phyloP scores from a whole-genome alignment of 2,113 vertebrate genomes.

The Dasyprocta punctata region DNA sequence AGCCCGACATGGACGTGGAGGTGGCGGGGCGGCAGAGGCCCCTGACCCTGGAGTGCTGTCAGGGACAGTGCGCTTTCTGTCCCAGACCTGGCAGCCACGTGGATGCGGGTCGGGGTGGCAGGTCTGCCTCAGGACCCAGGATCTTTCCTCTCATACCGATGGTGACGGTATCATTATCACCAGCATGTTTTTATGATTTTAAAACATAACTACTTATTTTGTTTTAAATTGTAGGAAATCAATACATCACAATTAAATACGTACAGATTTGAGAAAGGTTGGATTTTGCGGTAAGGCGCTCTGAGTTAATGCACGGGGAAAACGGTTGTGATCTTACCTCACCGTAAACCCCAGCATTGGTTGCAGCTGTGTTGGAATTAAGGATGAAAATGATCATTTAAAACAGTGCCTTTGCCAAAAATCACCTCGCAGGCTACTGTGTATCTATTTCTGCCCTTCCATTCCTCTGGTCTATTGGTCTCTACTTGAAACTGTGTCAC shows the following conservation, averaged over 20 bases:
- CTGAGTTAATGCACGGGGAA: neutral
- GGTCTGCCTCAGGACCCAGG: fast-evolving
- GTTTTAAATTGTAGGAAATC: neutral
- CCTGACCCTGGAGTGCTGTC: neutral
- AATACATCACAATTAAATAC: neutral
- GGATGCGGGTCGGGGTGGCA: fast-evolving
- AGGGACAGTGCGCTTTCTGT: fast-evolving
- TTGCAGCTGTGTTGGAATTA: neutral
- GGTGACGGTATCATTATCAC: fast-evolving
- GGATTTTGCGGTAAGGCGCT: neutral
- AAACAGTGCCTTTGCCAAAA: neutral
- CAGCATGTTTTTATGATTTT: neutral
- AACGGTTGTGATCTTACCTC: neutral
- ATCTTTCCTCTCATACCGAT: fast-evolving
- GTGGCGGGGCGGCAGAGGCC: neutral
- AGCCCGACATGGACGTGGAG: fast-evolving
- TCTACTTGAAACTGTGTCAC: fast-evolving
- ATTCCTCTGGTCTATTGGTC: fast-evolving
- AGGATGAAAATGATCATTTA: neutral
- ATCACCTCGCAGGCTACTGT: fast-evolving
- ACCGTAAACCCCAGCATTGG: neutral
- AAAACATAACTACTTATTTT: neutral
- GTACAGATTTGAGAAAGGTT: neutral
- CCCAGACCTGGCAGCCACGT: fast-evolving
- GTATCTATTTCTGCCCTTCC: neutral